Conservation (phyloP, 1,140 invertebrate genomes). For the Micrasema minimum region DNA sequence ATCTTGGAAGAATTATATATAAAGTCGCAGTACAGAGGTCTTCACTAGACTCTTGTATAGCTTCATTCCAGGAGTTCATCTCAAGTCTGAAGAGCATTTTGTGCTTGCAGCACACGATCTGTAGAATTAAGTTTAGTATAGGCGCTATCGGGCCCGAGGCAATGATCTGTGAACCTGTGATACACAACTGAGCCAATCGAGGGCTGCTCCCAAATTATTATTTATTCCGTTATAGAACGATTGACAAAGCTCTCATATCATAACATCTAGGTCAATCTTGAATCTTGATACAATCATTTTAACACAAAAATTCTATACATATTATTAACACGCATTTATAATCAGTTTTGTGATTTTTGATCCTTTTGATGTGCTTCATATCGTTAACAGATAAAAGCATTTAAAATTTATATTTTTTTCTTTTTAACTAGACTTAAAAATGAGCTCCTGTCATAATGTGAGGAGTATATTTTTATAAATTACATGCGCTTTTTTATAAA, state of each 20-base stretch:
- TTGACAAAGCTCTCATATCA: conserved; percentile 32
- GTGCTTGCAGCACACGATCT: conserved; percentile 39
- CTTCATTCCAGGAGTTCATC: conserved; percentile 20
- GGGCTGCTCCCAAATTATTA: conserved; percentile 43
- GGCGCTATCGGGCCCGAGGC: conserved; percentile 52
- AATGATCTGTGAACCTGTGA: conserved; percentile 54
- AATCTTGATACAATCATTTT: conserved; percentile 18
- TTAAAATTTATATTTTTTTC: conserved; percentile 14
- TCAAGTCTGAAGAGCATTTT: conserved; percentile 44
- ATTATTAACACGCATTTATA: conserved; percentile 29
- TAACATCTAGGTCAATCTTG: conserved; percentile 26
- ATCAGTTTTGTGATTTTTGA: conserved; percentile 7
- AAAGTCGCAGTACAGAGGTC: background rate
- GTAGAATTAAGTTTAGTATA: conserved; percentile 48
- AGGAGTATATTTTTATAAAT: conserved; percentile 36
- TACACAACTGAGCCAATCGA: conserved; percentile 50
- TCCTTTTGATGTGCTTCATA: conserved; percentile 33
- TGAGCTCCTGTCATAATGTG: conserved; percentile 11
- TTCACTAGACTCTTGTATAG: conserved; percentile 1
- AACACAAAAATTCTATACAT: conserved; percentile 9
- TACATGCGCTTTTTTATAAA: conserved; percentile 13
- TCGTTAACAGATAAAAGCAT: conserved; percentile 24
- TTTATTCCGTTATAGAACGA: conserved; percentile 33
- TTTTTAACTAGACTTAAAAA: conserved; percentile 6
- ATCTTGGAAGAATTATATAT: background rate